phyloP scores from a whole-genome alignment of 2,888 invertebrate genomes.

The Rutpela maculata region DNA sequence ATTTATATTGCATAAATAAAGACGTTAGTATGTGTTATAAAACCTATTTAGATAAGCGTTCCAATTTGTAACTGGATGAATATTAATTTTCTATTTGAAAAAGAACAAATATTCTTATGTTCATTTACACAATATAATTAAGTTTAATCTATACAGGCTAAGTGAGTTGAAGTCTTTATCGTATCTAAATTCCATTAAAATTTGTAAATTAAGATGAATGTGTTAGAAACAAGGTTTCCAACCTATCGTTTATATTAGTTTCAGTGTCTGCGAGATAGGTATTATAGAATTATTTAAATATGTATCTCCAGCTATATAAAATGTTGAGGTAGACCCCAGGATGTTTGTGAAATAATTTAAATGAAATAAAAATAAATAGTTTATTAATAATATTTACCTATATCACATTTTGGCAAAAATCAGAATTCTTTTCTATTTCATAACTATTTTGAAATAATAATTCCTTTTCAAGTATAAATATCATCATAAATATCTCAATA shows the following conservation, averaged over 20 bases:
- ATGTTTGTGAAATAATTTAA: background rate
- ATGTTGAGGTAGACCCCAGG: background rate
- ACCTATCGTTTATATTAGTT: slow-evolving; percentile 25
- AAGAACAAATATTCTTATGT: background rate
- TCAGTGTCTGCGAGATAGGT: background rate
- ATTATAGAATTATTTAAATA: background rate
- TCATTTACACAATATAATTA: slow-evolving; percentile 25
- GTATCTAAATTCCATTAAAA: slow-evolving; percentile 30
- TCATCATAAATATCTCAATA: no score
- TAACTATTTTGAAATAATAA: no score
- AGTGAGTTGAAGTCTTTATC: slow-evolving; percentile 17
- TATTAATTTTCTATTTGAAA: background rate
- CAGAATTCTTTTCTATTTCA: no score
- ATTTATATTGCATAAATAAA: slow-evolving; percentile 1
- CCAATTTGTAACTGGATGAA: slow-evolving; percentile 10
- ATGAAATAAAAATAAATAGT: background rate
- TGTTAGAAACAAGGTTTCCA: slow-evolving; percentile 29
- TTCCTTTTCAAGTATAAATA: no score
- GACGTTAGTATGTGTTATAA: background rate
- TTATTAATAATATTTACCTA: background rate
- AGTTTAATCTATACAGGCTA: slow-evolving; percentile 15
- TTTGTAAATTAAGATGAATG: slow-evolving; percentile 35
- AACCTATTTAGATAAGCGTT: slow-evolving; percentile 19
- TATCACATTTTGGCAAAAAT: no score
- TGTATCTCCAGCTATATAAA: background rate